Conservation (phyloP, 2,113 vertebrate genomes). For the Dipodomys spectabilis region DNA sequence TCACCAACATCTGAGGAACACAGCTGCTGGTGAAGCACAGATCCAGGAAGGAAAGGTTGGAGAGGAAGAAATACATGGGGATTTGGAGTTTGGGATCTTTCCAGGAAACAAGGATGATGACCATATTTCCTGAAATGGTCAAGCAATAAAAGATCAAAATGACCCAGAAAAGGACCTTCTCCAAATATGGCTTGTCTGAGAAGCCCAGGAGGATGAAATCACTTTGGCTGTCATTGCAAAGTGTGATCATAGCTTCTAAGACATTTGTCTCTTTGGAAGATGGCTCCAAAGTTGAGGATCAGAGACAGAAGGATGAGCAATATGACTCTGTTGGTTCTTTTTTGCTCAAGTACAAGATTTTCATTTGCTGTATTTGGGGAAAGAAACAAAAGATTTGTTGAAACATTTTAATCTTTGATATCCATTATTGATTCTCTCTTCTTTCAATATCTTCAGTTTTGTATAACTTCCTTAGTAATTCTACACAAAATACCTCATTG, state of each 20-base stretch:
- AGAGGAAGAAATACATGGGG: constrained; percentile 74
- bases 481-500: neutral
- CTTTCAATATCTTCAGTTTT: neutral
- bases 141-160: constrained; percentile 62
- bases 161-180: constrained; percentile 65
- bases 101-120: constrained; percentile 61
- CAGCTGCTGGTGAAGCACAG: constrained; percentile 69
- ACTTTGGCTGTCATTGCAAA: constrained; percentile 52
- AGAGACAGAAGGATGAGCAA: neutral
- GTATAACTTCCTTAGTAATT: neutral
- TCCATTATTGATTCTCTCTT: neutral
- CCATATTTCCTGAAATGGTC: constrained; percentile 64
- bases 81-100: constrained; percentile 64
- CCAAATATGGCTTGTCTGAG: constrained; percentile 61
- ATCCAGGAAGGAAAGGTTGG: constrained; percentile 64
- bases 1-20: constrained; percentile 66
- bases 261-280: neutral
- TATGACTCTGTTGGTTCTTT: neutral
- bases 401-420: neutral
- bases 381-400: neutral
- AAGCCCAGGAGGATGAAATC: constrained; percentile 68
- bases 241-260: constrained; percentile 8
- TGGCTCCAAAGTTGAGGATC: neutral
- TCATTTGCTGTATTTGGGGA: neutral
- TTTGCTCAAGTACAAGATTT: neutral